A percentile compares a stretch with the other conserved stretches of the same genome.
Evolutionary conservation across 2,797 vertebrate genomes (phyloP).

Genomic region (Mionectes olivaceus): DNA sequence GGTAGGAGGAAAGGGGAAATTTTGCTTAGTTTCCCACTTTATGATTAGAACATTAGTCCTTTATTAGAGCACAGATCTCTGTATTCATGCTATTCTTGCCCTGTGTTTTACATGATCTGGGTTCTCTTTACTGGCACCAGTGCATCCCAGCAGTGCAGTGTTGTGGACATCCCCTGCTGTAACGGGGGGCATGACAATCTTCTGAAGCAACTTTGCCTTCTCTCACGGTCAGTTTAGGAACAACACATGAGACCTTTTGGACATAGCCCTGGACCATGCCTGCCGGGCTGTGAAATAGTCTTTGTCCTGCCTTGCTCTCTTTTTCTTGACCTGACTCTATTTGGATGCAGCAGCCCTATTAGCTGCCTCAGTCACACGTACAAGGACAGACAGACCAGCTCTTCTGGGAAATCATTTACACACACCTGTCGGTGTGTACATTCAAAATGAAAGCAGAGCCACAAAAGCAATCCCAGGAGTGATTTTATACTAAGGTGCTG

Average conservation of each 20-base stretch:
- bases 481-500: not conserved
- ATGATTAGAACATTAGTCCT: not conserved
- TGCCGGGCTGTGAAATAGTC: not conserved
- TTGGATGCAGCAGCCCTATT: not conserved
- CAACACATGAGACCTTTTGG: not conserved
- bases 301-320: not conserved
- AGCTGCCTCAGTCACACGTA: not conserved
- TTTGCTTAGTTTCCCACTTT: not conserved
- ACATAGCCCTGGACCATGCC: not conserved
- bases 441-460: not conserved
- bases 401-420: not conserved
- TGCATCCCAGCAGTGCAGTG: not conserved
- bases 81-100: not conserved
- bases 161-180: not conserved
- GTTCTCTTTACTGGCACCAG: not conserved
- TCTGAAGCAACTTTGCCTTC: not conserved
- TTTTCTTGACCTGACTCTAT: not conserved
- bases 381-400: not conserved
- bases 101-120: not conserved
- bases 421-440: rapidly evolving
- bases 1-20: not conserved
- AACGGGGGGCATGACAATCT: not conserved
- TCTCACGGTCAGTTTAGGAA: not conserved
- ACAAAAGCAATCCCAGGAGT: not conserved
- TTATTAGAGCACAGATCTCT: not conserved